Conservation (phyloP, 2,113 vertebrate genomes). For the Arvicanthis niloticus region DNA sequence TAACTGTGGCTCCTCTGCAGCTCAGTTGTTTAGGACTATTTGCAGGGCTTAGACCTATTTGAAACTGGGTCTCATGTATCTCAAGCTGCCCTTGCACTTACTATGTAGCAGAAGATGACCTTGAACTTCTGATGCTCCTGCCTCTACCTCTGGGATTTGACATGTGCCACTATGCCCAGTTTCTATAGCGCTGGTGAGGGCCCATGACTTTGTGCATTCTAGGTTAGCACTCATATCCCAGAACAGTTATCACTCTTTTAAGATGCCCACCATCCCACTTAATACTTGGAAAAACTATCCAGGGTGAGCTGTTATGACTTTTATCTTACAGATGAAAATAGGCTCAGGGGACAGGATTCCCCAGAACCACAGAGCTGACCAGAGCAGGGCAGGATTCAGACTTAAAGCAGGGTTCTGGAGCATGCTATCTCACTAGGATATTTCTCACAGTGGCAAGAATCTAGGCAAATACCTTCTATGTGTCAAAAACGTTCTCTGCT, state of each 20-base stretch:
- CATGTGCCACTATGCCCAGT: background rate
- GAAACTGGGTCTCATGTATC: background rate
- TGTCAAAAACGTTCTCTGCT: background rate
- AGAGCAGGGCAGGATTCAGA: background rate
- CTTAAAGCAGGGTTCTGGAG: background rate
- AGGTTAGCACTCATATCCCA: background rate
- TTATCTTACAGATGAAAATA: background rate
- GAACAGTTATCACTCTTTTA: background rate
- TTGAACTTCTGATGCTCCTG: background rate
- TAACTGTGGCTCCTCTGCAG: background rate
- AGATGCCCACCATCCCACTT: background rate
- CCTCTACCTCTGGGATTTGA: background rate
- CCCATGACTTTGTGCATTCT: background rate
- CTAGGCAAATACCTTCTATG: rapidly evolving
- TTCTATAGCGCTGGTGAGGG: background rate
- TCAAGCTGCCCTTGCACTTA: background rate
- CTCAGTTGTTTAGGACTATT: background rate
- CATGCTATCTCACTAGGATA: rapidly evolving
- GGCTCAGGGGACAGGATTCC: background rate
- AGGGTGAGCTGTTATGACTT: rapidly evolving
- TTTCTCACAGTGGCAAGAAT: rapidly evolving
- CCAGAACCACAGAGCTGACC: rapidly evolving
- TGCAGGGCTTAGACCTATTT: background rate
- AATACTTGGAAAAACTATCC: rapidly evolving
- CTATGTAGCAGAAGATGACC: background rate